These are phyloP conservation scores for Thecocarcelia acutangulata DNA, from an alignment of 2,888 invertebrate genomes.

Conservation along the genomic window DNA sequence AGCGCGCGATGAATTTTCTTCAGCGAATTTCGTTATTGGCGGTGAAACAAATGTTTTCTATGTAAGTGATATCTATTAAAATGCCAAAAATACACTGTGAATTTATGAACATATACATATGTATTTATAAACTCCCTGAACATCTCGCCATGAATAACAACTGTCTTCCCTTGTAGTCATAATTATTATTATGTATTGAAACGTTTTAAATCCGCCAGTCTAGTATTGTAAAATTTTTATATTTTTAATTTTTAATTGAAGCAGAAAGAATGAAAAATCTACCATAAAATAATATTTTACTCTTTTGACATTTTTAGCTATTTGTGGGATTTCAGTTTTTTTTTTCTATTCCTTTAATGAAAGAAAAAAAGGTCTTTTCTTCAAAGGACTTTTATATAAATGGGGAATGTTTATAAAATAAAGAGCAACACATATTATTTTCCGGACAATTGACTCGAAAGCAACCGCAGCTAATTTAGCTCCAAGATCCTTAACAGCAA, in stretches of 20 bases:
- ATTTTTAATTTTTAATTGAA: conserved; percentile 1
- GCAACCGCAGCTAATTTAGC: conserved; percentile 67
- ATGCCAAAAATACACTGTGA: no score
- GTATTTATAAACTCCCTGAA: no score
- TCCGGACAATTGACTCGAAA: conserved; percentile 65
- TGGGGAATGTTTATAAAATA: conserved; percentile 12
- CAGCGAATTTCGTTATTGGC: no score
- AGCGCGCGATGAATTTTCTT: no score
- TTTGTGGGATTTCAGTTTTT: conserved; percentile 48
- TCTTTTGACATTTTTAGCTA: conserved; percentile 38
- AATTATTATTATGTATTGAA: no score
- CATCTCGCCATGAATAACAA: no score
- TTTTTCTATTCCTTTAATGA: not conserved
- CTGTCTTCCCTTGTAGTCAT: no score
- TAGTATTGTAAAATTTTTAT: not conserved
- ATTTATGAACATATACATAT: no score
- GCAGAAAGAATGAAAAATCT: not conserved
- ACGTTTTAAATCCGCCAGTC: no score
- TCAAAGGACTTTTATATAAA: no score
- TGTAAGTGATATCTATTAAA: no score
- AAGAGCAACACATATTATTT: conserved; percentile 64
- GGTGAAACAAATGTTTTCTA: no score
- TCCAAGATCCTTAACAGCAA: conserved; percentile 59
- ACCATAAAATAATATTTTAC: conserved; percentile 18
- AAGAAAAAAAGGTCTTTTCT: not conserved